Conservation (phyloP, 2,888 invertebrate species). For the Tipula unca region DNA sequence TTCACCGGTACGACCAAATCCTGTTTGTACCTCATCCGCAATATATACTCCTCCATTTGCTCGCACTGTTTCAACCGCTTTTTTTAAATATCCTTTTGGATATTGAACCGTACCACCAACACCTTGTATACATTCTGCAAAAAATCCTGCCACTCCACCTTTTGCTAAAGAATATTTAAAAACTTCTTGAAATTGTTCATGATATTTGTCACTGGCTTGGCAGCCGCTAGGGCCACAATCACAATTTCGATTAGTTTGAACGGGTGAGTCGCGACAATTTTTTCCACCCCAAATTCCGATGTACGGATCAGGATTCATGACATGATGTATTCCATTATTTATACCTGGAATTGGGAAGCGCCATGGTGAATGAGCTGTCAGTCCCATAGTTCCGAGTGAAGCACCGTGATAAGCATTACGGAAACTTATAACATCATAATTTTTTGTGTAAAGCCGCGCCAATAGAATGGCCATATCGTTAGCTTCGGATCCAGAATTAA, state of each 20-base stretch:
- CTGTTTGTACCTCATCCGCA: constrained; percentile 94
- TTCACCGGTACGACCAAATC: constrained; percentile 90
- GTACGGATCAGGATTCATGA: constrained; percentile 89
- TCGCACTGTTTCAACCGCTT: constrained; percentile 68
- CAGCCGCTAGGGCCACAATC: constrained; percentile 55
- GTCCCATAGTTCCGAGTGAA: constrained; percentile 73
- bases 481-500: constrained; percentile 96
- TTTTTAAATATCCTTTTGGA: constrained; percentile 76
- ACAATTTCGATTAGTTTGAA: constrained; percentile 62
- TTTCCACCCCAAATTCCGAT: constrained; percentile 85
- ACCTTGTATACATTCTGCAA: constrained; percentile 95
- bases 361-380: constrained; percentile 73
- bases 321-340: constrained; percentile 69
- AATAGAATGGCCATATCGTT: constrained; percentile 89
- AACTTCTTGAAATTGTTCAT: constrained; percentile 61
- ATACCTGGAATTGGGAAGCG: constrained; percentile 62
- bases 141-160: constrained; percentile 75
- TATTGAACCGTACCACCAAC: constrained; percentile 91
- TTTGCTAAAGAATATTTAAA: constrained; percentile 70
- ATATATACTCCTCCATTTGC: constrained; percentile 81
- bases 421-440: constrained; percentile 76
- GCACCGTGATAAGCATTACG: constrained; percentile 90
- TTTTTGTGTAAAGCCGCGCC: constrained; percentile 76
- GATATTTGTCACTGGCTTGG: constrained; percentile 66
- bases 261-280: constrained; percentile 78